These are phyloP conservation scores for Actinia tenebrosa DNA, from an alignment of 64 coral and sea anemone species.

Conservation along the genomic window DNA sequence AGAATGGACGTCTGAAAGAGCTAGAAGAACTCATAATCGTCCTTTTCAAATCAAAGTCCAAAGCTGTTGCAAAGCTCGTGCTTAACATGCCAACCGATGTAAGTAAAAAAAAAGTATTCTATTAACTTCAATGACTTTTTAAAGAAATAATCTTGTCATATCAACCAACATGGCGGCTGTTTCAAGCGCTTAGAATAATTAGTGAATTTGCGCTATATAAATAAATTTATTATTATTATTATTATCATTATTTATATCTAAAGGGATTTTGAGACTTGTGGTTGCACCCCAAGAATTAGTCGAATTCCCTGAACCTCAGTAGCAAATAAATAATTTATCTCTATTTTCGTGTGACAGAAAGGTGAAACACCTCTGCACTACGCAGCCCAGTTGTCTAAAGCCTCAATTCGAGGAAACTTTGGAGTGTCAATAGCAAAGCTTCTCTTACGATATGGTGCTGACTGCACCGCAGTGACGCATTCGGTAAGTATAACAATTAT, in stretches of 20 bases:
- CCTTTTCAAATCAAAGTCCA: constrained; percentile 58
- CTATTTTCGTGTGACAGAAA: constrained; percentile 23
- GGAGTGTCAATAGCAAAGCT: constrained; percentile 52
- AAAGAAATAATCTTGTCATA: too few relatives aligned
- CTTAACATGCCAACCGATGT: constrained; percentile 89
- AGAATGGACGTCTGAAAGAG: constrained; percentile 44
- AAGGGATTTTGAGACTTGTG: too few relatives aligned
- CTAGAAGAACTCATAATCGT: constrained; percentile 68
- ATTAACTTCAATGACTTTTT: too few relatives aligned
- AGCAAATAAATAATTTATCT: too few relatives aligned
- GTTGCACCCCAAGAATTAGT: too few relatives aligned
- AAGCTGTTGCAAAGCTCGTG: constrained; percentile 73
- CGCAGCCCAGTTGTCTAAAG: constrained; percentile 55
- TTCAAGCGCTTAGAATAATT: too few relatives aligned
- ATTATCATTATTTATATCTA: too few relatives aligned
- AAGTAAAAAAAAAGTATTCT: neutral
- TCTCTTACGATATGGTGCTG: constrained; percentile 62
- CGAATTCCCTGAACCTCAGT: too few relatives aligned
- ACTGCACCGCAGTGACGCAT: constrained; percentile 71
- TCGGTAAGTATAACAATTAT: constrained; percentile 28
- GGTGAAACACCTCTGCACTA: constrained; percentile 88
- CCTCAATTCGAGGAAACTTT: constrained; percentile 30
- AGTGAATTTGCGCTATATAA: too few relatives aligned
- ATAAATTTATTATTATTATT: too few relatives aligned
- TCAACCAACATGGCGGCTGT: too few relatives aligned